Conservation (phyloP, 2,113 vertebrate species). For the Syrrhaptes paradoxus region DNA sequence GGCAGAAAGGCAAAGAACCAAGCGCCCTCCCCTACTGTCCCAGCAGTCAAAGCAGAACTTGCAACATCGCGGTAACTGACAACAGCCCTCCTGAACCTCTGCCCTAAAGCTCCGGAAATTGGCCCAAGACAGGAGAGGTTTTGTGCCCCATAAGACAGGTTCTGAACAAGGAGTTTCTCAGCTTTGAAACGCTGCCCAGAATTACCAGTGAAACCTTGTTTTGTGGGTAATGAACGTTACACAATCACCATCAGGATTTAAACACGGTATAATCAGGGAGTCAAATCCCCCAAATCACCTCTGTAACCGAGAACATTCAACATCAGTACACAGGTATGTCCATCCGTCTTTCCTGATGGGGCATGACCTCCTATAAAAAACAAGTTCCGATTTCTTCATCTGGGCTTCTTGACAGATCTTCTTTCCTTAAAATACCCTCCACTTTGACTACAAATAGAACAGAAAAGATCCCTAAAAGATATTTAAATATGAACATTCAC, state of each 20-base stretch:
- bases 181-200: neutral
- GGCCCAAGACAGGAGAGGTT: no score
- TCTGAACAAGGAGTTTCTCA: neutral
- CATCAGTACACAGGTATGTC: no score
- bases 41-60: accelerated
- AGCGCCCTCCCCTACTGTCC: no score
- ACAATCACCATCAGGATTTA: neutral
- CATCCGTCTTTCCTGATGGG: no score
- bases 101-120: neutral
- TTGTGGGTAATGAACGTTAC: neutral
- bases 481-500: neutral
- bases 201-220: accelerated
- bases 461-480: neutral
- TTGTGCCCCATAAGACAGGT: neutral
- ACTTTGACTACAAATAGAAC: neutral
- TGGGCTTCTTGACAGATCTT: neutral
- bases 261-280: neutral
- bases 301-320: neutral
- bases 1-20: neutral
- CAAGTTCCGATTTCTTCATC: neutral
- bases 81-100: no score
- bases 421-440: neutral
- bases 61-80: neutral
- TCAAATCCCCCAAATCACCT: neutral
- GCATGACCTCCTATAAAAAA: neutral